A percentile compares a stretch with the other conserved stretches of the same genome.
phyloP scores from a whole-genome alignment of 2,113 vertebrate species.

The Passer domesticus region DNA sequence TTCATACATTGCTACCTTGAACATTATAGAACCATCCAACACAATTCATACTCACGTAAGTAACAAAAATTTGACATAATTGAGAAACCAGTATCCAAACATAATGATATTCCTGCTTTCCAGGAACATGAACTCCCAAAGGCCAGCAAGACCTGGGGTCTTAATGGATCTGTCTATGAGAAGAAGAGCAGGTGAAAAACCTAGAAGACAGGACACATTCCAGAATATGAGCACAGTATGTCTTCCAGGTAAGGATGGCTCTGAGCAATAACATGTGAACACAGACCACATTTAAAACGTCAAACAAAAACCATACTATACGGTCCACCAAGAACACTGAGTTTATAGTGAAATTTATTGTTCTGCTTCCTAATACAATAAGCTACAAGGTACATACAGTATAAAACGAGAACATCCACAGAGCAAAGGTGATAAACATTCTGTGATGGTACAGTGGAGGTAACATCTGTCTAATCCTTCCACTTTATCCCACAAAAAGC shows the following conservation, averaged over 20 bases:
- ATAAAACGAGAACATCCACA: slow-evolving; percentile 81
- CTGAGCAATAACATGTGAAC: slow-evolving; percentile 16
- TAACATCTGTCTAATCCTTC: slow-evolving; percentile 61
- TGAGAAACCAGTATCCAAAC: background rate
- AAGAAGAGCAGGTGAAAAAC: slow-evolving; percentile 7
- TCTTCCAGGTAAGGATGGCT: slow-evolving; percentile 7
- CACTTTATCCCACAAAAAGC: slow-evolving; percentile 68
- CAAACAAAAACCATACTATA: slow-evolving; percentile 63
- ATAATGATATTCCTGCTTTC: background rate
- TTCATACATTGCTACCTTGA: slow-evolving; percentile 13
- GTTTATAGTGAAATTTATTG: slow-evolving; percentile 83
- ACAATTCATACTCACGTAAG: slow-evolving; percentile 6
- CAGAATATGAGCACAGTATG: background rate
- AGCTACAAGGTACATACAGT: slow-evolving; percentile 83
- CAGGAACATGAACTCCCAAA: background rate
- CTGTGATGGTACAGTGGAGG: slow-evolving; percentile 73
- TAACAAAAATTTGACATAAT: background rate
- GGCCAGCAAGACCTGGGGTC: slow-evolving; percentile 14
- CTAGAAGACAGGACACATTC: slow-evolving; percentile 4
- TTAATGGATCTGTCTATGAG: background rate
- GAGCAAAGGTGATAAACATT: slow-evolving; percentile 79
- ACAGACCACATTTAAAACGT: slow-evolving; percentile 51
- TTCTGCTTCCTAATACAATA: slow-evolving; percentile 80
- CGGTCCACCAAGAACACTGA: slow-evolving; percentile 65
- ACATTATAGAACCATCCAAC: background rate